A percentile compares a stretch with the other conserved stretches of the same genome.
phyloP scores from a whole-genome alignment of 1,140 invertebrate species.

The Cyclargus thomasi region DNA sequence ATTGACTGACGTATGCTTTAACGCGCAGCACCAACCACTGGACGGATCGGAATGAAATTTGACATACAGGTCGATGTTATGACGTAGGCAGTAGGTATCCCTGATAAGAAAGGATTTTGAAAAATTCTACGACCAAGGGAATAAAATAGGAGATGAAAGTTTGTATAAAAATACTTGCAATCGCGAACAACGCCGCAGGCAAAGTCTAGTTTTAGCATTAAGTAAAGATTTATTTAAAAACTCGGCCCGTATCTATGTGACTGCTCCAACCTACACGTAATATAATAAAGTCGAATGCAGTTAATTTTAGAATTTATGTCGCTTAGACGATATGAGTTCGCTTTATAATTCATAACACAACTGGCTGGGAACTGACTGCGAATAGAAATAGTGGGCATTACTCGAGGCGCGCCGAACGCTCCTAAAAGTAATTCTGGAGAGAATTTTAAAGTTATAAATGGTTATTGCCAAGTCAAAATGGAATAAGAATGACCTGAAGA shows the following conservation, averaged over 20 bases:
- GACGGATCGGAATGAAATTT: too few relatives aligned
- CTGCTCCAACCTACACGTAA: neutral
- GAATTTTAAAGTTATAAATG: slow-evolving; percentile 1
- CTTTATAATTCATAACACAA: neutral
- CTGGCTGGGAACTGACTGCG: neutral
- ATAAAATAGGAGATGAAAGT: too few relatives aligned
- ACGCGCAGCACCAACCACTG: too few relatives aligned
- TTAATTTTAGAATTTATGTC: slow-evolving; percentile 1
- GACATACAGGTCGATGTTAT: too few relatives aligned
- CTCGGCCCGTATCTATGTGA: neutral
- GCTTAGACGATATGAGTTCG: neutral
- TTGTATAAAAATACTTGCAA: too few relatives aligned
- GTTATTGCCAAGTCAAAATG: neutral
- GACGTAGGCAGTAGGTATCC: too few relatives aligned
- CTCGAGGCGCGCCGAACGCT: neutral
- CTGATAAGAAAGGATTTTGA: too few relatives aligned
- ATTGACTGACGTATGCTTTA: too few relatives aligned
- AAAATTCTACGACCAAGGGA: too few relatives aligned
- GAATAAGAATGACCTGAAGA: neutral
- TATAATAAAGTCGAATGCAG: neutral
- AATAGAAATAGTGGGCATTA: neutral
- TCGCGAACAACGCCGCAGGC: too few relatives aligned
- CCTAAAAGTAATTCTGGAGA: neutral
- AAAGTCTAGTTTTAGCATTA: too few relatives aligned
- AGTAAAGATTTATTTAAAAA: neutral